A percentile compares a stretch with the other conserved stretches of the same genome.
Conservation (phyloP, 1,140 invertebrate species). For the Triops cancriformis region DNA sequence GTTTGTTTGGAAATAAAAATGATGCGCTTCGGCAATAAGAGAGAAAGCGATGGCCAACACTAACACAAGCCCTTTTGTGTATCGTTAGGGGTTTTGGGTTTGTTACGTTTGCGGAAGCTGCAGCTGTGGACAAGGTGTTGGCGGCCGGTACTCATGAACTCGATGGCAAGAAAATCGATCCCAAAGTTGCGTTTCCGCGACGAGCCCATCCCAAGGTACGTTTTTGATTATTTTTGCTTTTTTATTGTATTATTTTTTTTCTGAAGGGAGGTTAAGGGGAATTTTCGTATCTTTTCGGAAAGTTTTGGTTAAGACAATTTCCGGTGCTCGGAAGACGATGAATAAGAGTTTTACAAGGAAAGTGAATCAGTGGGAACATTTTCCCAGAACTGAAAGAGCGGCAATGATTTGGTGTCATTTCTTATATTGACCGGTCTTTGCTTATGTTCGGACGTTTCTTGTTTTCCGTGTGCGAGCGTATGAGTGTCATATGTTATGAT, state of each 20-base stretch:
- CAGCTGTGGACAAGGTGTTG: conserved; percentile 89
- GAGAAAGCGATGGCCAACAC: background rate
- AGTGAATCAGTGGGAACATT: no score
- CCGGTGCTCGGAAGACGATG: no score
- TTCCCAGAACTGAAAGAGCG: no score
- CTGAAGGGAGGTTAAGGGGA: background rate
- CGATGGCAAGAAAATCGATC: conserved; percentile 98
- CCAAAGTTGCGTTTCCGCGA: conserved; percentile 98
- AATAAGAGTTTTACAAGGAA: no score
- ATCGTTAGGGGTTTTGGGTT: conserved; percentile 84
- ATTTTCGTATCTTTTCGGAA: no score
- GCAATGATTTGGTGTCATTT: no score
- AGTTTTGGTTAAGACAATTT: no score
- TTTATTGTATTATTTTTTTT: background rate
- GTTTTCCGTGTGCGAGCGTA: background rate
- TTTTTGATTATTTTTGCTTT: conserved; percentile 25
- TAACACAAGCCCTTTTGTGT: background rate
- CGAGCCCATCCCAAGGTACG: conserved; percentile 94
- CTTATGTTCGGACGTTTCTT: background rate
- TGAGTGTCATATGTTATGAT: background rate
- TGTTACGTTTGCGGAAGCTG: conserved; percentile 87
- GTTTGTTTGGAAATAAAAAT: background rate
- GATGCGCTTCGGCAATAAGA: background rate
- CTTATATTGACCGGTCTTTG: no score
- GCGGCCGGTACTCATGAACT: conserved; percentile 86